These are phyloP conservation scores for Pipistrellus pygmaeus DNA, from an alignment of 2,797 vertebrate species.

Conservation along the genomic window DNA sequence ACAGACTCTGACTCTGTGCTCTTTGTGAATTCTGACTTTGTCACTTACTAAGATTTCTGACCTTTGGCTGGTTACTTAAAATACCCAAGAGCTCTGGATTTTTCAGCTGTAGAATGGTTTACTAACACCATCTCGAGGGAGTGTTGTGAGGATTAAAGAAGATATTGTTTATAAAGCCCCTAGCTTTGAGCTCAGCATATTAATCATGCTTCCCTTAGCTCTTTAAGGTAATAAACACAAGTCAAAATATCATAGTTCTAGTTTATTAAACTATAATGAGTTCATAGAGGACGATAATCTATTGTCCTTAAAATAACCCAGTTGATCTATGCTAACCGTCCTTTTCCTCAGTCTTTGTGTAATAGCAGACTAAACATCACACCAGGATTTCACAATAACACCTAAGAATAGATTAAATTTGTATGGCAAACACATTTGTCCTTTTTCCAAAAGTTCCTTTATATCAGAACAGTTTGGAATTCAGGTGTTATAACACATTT, in stretches of 20 bases:
- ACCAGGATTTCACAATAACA: conserved; percentile 35
- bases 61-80: neutral
- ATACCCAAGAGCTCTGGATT: neutral
- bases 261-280: conserved; percentile 55
- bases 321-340: neutral
- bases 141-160: neutral
- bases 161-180: neutral
- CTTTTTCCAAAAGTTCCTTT: neutral
- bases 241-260: neutral
- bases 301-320: conserved; percentile 10
- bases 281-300: neutral
- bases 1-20: neutral
- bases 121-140: neutral
- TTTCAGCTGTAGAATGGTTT: neutral
- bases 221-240: conserved; percentile 12
- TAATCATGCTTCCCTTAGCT: neutral
- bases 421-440: neutral
- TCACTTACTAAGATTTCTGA: neutral
- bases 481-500: neutral
- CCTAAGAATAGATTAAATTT: conserved; percentile 17
- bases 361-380: conserved; percentile 55
- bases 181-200: neutral
- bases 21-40: neutral
- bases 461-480: neutral
- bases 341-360: neutral